A percentile compares a stretch with the other conserved stretches of the same genome.
Conservation (phyloP, 2,113 vertebrate species). For the Phalacrocorax aristotelis region DNA sequence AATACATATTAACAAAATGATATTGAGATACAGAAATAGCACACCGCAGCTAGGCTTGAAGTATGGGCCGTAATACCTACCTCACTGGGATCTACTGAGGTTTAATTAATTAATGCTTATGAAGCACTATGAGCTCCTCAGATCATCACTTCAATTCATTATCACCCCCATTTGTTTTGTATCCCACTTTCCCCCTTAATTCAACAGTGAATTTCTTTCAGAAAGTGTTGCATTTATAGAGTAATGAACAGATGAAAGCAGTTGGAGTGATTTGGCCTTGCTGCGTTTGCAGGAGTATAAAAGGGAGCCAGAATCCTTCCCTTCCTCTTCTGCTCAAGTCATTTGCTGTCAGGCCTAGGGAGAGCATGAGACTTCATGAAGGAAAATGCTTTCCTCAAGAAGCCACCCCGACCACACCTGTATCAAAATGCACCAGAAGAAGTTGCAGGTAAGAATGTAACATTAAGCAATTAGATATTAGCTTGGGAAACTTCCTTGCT, state of each 20-base stretch:
- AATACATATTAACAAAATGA: conserved; percentile 57
- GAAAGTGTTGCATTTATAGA: conserved; percentile 42
- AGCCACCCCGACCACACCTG: neutral
- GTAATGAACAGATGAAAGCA: conserved; percentile 34
- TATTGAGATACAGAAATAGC: conserved; percentile 45
- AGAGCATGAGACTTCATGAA: neutral
- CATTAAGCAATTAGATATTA: neutral
- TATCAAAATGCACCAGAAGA: neutral
- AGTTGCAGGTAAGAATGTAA: neutral
- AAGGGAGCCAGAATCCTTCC: neutral
- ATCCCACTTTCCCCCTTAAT: conserved; percentile 16
- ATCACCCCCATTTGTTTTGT: conserved; percentile 48
- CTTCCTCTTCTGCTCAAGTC: neutral
- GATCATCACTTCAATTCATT: conserved; percentile 60
- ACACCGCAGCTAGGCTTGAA: neutral
- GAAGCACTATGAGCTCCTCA: conserved; percentile 44
- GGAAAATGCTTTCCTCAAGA: neutral
- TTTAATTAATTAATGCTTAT: conserved; percentile 59
- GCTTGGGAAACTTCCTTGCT: neutral
- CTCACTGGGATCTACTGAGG: conserved; percentile 8
- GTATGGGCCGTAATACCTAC: conserved; percentile 10
- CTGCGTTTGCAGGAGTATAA: neutral
- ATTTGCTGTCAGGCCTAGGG: neutral
- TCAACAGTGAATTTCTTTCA: conserved; percentile 25
- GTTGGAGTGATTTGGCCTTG: neutral